These are phyloP conservation scores for Hydrolagus colliei DNA, from an alignment of 2,797 vertebrate species.

Conservation along the genomic window DNA sequence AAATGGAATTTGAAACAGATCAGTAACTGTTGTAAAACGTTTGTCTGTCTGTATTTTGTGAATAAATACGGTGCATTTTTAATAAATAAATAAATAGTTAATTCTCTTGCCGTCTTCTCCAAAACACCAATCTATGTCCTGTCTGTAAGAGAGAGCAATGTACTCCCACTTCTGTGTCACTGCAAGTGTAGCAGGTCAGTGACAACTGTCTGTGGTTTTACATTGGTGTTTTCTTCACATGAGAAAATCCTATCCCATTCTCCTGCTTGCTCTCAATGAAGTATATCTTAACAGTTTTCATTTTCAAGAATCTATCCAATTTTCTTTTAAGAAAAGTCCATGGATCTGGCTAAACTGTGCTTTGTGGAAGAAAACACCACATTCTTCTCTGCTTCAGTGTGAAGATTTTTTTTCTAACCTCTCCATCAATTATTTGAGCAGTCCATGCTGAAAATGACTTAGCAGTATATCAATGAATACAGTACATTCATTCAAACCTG, in stretches of 20 bases:
- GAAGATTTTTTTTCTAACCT: too few species aligned
- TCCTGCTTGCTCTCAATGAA: too few species aligned
- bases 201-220: background rate
- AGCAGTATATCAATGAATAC: background rate
- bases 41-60: background rate
- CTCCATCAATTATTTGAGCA: too few species aligned
- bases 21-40: background rate
- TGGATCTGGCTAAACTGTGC: too few species aligned
- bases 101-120: background rate
- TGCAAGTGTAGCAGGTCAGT: background rate
- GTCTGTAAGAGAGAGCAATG: background rate
- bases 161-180: too few species aligned
- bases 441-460: background rate
- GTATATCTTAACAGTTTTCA: too few species aligned
- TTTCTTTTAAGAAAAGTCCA: too few species aligned
- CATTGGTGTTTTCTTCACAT: background rate
- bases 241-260: too few species aligned
- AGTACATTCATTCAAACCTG: slow-evolving; percentile 57
- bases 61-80: background rate
- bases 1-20: background rate
- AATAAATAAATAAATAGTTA: too few species aligned
- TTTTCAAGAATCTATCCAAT: too few species aligned
- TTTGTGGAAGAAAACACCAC: too few species aligned
- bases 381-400: too few species aligned
- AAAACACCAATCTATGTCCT: background rate